Conservation (phyloP, 2,797 vertebrate genomes). For the Manis pentadactyla region DNA sequence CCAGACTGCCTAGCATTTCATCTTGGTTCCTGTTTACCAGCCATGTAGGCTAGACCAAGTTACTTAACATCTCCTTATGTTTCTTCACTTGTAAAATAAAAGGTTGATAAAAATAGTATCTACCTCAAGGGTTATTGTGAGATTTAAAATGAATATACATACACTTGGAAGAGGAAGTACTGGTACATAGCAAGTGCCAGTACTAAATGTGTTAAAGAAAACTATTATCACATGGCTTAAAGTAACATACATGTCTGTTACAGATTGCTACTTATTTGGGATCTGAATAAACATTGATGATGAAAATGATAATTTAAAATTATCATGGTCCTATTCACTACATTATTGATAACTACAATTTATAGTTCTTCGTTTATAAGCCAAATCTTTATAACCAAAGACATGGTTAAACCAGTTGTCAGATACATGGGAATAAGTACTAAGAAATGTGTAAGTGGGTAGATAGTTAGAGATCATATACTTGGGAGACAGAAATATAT, state of each 20-base stretch:
- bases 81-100: constrained; percentile 38
- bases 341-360: background rate
- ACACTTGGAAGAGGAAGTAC: background rate
- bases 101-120: background rate
- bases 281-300: background rate
- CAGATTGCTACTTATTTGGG: background rate
- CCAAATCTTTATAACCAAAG: constrained; percentile 35
- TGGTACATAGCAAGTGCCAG: background rate
- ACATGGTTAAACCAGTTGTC: background rate
- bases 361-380: constrained; percentile 4
- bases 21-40: background rate
- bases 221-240: background rate
- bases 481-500: background rate
- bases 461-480: background rate
- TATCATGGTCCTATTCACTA: background rate
- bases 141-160: constrained; percentile 11
- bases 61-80: background rate
- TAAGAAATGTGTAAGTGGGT: background rate
- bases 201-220: background rate
- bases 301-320: background rate
- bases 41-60: background rate
- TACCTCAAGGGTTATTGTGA: background rate
- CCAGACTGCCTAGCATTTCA: background rate
- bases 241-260: constrained; percentile 12
- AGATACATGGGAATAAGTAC: background rate